Base-by-base conservation (phyloP, 2,888 invertebrate genomes). In the Acrobasis suavella region DNA sequence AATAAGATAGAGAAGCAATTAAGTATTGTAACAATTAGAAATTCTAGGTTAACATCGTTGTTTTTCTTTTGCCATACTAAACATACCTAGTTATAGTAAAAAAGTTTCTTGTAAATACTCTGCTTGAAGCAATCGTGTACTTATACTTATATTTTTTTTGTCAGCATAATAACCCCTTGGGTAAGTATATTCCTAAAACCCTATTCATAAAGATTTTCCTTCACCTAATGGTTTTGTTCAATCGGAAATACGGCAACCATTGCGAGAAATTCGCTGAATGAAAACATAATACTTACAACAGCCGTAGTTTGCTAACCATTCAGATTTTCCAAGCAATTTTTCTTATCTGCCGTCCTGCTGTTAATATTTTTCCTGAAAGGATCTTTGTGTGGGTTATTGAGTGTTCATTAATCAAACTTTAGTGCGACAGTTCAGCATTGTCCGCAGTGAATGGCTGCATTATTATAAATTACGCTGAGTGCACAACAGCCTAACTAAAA, bases 391-490 rank as follows among this genome's bases (percentile, higher is more conserved):
- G 65, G 64, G 62, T 62, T 69, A 80, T 76, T 70, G 72, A 71
- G 74, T 69, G 72, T 76, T 76, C 82, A 84, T 84, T 83, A 81
- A 84, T 84, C 83, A 84, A 80, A 79, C 69, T 77, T 78, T 73
- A 74, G 72, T 69, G 68, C 68, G 81, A 78, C 81, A 80, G 70
- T 73, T 74, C 71, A 71, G 74, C 73, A 81, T 82, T 82, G 81
- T 82, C 77, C 78, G 68, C 64, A 63, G 55, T 63, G 72, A 72
- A 74, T 78, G 73, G 73, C 72, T 75, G 77, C 74, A 76, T 77
- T 79, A 77, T 78, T 79, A 76, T 78, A n/a, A n/a, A n/a, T 76
- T 75, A 78, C 72, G 72, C 73, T 66, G 64, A 63, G 69, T 72
- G 72, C 74, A 72, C 70, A 66, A 72, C 67, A 69, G 63, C 64